Percentiles rank a stretch among this genome's conserved stretches.
These are phyloP conservation scores for Pyrocephalus nanus DNA, from an alignment of 2,797 vertebrate species.

Conservation along the genomic window DNA sequence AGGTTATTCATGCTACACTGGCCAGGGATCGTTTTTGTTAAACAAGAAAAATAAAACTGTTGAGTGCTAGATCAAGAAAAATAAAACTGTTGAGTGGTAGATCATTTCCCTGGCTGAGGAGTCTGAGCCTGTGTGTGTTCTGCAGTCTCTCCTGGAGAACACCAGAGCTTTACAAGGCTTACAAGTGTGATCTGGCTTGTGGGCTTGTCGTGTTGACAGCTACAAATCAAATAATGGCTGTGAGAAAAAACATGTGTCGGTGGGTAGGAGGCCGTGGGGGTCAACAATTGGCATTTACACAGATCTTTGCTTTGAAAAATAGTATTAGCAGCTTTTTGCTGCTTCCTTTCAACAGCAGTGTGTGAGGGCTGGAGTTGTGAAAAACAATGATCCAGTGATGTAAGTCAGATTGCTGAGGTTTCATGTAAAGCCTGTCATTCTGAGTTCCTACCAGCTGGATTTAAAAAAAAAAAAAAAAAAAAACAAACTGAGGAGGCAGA, in stretches of 20 bases:
- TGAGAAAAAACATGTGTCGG: neutral
- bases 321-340: neutral
- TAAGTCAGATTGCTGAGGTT: neutral
- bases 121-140: neutral
- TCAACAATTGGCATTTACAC: neutral
- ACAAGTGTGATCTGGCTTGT: neutral
- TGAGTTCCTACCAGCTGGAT: neutral
- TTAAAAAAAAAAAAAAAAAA: neutral
- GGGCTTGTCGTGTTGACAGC: neutral
- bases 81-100: slow-evolving; percentile 27
- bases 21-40: neutral
- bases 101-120: slow-evolving; percentile 7
- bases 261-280: neutral
- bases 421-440: neutral
- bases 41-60: slow-evolving; percentile 52
- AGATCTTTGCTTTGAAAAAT: slow-evolving; percentile 28
- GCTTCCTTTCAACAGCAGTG: neutral
- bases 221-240: neutral
- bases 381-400: neutral
- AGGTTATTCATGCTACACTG: slow-evolving; percentile 39
- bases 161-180: neutral
- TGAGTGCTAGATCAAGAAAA: slow-evolving; percentile 41
- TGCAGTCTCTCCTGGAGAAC: neutral
- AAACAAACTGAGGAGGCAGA: neutral
- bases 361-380: neutral